A percentile compares a stretch with the other conserved stretches of the same genome.
Conservation (phyloP, 2,113 vertebrate species). For the Rhinolophus ferrumequinum region DNA sequence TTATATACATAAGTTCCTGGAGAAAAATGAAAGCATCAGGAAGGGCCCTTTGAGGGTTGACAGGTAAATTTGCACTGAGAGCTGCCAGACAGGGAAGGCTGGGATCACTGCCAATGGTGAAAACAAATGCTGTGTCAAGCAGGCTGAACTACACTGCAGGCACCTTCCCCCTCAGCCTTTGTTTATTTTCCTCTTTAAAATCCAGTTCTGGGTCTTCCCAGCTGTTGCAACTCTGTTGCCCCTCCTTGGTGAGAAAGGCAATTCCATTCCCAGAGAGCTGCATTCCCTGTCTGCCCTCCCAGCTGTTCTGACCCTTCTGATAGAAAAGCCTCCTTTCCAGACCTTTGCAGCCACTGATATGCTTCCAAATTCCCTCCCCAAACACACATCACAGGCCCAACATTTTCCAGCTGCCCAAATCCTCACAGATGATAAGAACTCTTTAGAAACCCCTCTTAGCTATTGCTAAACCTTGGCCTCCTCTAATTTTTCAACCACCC, state of each 20-base stretch:
- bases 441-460: constrained; percentile 52
- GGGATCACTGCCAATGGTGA: neutral
- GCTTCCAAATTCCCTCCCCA: neutral
- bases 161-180: neutral
- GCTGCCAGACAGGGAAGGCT: neutral
- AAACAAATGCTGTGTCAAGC: fast-evolving
- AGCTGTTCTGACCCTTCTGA: neutral
- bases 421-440: constrained; percentile 50
- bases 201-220: neutral
- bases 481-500: neutral
- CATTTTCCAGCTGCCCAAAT: constrained; percentile 37
- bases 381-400: neutral
- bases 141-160: neutral
- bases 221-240: neutral
- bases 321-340: neutral
- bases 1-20: neutral
- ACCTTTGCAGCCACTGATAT: neutral
- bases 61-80: neutral
- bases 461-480: constrained; percentile 59
- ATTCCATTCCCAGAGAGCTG: neutral
- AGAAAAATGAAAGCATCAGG: neutral
- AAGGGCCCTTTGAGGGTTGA: fast-evolving
- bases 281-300: neutral
- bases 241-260: neutral
- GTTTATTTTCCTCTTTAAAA: neutral